phyloP scores from a whole-genome alignment of 2,888 invertebrate genomes.

The Orthonychiurus folsomi region DNA sequence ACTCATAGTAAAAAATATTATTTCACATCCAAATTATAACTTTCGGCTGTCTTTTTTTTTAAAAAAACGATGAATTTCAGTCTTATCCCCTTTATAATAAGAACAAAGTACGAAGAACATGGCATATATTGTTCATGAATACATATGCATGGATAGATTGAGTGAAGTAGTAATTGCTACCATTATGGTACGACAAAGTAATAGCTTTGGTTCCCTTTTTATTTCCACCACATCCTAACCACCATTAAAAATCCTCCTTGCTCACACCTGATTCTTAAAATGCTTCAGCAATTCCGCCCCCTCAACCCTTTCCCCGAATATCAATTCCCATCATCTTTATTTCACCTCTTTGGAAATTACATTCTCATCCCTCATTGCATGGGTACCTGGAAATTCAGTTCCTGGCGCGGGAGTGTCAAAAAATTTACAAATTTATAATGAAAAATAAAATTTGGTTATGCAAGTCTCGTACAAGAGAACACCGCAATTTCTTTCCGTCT shows the following conservation, averaged over 20 bases:
- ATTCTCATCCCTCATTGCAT: not conserved
- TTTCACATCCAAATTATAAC: not conserved
- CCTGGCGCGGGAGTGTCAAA: not conserved
- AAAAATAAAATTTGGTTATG: not conserved
- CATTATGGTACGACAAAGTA: not conserved
- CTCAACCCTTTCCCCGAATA: not conserved
- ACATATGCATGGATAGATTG: not conserved
- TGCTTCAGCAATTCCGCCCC: not conserved
- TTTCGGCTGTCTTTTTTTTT: slow-evolving; percentile 7
- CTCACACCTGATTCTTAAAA: too few relatives aligned
- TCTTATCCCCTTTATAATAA: not conserved
- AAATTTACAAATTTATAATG: not conserved
- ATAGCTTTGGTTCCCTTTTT: not conserved
- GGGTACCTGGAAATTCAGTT: too few relatives aligned
- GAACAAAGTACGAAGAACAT: too few relatives aligned
- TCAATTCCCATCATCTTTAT: not conserved
- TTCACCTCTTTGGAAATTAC: not conserved
- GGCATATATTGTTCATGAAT: not conserved
- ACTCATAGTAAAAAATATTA: not conserved
- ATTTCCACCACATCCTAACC: not conserved
- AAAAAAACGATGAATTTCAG: not conserved
- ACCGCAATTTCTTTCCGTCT: slow-evolving; percentile 7
- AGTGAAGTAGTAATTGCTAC: not conserved
- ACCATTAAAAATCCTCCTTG: not conserved
- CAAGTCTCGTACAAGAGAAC: not conserved